Conservation (phyloP, 2,797 vertebrate genomes). For the Remorina albescens region DNA sequence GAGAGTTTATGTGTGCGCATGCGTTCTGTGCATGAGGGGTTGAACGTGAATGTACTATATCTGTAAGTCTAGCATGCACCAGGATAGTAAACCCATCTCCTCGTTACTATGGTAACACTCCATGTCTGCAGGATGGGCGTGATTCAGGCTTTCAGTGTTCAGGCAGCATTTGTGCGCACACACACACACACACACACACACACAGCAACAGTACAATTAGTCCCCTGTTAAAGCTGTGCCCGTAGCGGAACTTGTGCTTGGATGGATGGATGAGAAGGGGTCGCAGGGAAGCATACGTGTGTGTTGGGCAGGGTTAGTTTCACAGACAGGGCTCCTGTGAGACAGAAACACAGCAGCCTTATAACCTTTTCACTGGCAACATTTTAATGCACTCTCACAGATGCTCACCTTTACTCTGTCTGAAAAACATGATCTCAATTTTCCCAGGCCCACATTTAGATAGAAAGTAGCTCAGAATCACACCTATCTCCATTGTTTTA, state of each 20-base stretch:
- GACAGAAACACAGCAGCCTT: conserved; percentile 48
- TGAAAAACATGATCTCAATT: conserved; percentile 21
- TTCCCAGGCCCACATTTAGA: background rate
- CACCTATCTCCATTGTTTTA: background rate
- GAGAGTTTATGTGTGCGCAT: background rate
- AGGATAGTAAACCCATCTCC: conserved; percentile 76
- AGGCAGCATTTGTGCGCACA: conserved; percentile 43
- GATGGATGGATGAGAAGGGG: conserved; percentile 57
- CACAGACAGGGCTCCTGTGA: conserved; percentile 58
- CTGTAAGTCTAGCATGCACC: conserved; percentile 51
- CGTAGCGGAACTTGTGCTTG: conserved; percentile 71
- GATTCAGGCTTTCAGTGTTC: conserved; percentile 79
- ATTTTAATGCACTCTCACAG: conserved; percentile 28
- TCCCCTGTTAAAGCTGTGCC: conserved; percentile 73
- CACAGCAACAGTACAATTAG: conserved; percentile 68
- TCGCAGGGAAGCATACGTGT: conserved; percentile 31
- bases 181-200: conserved; percentile 22
- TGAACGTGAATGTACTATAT: conserved; percentile 50
- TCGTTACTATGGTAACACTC: conserved; percentile 83
- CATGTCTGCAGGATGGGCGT: conserved; percentile 82
- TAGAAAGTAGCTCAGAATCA: background rate
- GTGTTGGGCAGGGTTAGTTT: conserved; percentile 7
- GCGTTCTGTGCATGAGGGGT: conserved; percentile 7
- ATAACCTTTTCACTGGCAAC: conserved; percentile 34
- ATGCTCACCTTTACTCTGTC: conserved; percentile 22